A percentile compares a stretch with the other conserved stretches of the same genome.
phyloP scores from a whole-genome alignment of 2,113 vertebrate species.

The Gobio gobio region DNA sequence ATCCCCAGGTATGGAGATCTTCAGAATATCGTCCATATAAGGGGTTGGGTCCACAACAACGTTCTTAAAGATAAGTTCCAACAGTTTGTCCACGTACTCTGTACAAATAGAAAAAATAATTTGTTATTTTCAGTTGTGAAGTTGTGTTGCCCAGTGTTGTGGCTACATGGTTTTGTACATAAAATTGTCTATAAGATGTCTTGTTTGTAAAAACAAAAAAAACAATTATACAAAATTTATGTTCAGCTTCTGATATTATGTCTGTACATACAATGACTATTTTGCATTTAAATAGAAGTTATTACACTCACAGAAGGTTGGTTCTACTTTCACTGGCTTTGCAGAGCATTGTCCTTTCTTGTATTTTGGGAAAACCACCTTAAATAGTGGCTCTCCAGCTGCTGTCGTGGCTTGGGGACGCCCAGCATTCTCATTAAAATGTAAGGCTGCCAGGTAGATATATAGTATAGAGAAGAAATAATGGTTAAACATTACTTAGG shows the following conservation, averaged over 20 bases:
- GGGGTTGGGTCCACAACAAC: not conserved
- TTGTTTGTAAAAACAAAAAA: too few relatives aligned
- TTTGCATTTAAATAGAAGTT: too few relatives aligned
- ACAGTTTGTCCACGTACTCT: not conserved
- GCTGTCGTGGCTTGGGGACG: not conserved
- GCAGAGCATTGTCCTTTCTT: too few relatives aligned
- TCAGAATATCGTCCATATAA: not conserved
- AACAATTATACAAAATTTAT: too few relatives aligned
- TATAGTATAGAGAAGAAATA: not conserved
- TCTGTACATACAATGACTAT: too few relatives aligned
- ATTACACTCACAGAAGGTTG: too few relatives aligned
- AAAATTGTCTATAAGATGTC: too few relatives aligned
- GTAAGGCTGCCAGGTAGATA: not conserved
- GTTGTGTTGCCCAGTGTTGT: not conserved
- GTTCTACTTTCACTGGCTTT: too few relatives aligned
- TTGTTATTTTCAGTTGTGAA: not conserved
- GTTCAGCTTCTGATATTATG: too few relatives aligned
- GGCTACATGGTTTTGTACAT: too few relatives aligned
- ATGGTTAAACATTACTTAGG: not conserved
- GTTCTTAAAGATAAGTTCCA: not conserved
- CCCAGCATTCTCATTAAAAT: slow-evolving; percentile 4
- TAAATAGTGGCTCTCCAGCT: not conserved
- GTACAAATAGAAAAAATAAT: not conserved
- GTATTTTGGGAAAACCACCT: not conserved
- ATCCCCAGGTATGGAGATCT: not conserved